Conservation (phyloP, 2,797 vertebrate genomes). For the Poecilia picta region DNA sequence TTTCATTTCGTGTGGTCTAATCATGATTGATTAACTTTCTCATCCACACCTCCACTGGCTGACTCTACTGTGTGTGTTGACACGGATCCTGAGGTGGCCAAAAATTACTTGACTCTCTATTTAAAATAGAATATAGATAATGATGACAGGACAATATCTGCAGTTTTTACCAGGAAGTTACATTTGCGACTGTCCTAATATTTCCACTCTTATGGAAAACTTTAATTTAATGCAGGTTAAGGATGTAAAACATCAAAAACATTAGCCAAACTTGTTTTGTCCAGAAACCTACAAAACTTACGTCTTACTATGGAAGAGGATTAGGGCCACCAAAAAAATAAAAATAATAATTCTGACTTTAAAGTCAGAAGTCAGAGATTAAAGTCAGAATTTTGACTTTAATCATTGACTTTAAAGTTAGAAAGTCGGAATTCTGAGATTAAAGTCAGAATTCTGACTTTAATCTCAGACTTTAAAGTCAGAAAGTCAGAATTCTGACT, state of each 20-base stretch:
- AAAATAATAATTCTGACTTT: too few relatives aligned
- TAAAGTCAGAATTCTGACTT: too few relatives aligned
- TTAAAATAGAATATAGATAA: not conserved
- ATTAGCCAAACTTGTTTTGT: not conserved
- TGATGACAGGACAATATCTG: not conserved
- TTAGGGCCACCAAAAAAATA: too few relatives aligned
- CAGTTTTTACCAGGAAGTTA: not conserved
- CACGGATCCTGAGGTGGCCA: not conserved
- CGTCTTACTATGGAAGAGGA: too few relatives aligned
- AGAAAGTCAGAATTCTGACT: too few relatives aligned
- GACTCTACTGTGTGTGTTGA: not conserved
- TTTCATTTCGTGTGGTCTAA: not conserved
- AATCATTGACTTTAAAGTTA: too few relatives aligned
- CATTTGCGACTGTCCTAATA: not conserved
- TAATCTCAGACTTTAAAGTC: too few relatives aligned
- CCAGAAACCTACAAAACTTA: too few relatives aligned
- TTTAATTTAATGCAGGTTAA: not conserved
- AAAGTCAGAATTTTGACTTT: too few relatives aligned
- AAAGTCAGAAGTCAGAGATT: too few relatives aligned
- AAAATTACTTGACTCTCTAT: not conserved
- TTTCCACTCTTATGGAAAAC: not conserved
- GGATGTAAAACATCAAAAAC: not conserved
- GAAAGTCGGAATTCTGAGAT: too few relatives aligned
- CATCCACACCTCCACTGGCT: not conserved
- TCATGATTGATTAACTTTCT: not conserved